Evolutionary conservation across 2,113 vertebrate genomes (phyloP).

Genomic region (Illadopsis cleaveri): DNA sequence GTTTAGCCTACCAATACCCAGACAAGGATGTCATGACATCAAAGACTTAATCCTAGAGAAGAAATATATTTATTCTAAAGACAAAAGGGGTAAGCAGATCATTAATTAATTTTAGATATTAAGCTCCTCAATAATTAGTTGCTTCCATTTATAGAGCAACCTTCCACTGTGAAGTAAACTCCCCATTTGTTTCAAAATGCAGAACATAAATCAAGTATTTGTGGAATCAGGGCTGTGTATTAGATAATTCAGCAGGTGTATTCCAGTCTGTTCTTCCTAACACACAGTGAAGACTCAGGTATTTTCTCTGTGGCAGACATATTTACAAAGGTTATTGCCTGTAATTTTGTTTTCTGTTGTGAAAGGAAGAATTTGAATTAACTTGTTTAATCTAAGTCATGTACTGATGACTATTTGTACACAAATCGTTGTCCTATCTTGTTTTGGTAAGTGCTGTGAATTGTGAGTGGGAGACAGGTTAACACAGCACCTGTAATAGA

Average conservation of each 20-base stretch:
- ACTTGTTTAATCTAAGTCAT: background rate
- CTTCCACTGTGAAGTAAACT: background rate
- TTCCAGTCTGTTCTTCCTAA: background rate
- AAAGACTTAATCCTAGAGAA: background rate
- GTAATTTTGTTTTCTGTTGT: background rate
- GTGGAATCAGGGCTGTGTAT: background rate
- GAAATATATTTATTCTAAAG: background rate
- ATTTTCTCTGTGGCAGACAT: background rate
- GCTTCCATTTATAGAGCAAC: background rate
- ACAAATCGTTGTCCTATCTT: background rate
- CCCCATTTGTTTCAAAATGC: background rate
- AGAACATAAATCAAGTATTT: background rate
- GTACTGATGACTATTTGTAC: background rate
- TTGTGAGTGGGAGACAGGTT: background rate
- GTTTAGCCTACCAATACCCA: background rate
- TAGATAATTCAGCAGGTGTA: background rate
- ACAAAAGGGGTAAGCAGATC: background rate
- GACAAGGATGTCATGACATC: background rate
- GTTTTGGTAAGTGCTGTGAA: background rate
- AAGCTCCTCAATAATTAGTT: background rate
- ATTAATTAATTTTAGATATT: background rate
- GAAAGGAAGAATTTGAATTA: background rate
- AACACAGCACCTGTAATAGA: background rate
- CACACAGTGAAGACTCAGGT: background rate
- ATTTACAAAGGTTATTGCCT: background rate